Base-by-base conservation (phyloP, 2,797 vertebrate genomes). In the Acestrorhynchus altus region DNA sequence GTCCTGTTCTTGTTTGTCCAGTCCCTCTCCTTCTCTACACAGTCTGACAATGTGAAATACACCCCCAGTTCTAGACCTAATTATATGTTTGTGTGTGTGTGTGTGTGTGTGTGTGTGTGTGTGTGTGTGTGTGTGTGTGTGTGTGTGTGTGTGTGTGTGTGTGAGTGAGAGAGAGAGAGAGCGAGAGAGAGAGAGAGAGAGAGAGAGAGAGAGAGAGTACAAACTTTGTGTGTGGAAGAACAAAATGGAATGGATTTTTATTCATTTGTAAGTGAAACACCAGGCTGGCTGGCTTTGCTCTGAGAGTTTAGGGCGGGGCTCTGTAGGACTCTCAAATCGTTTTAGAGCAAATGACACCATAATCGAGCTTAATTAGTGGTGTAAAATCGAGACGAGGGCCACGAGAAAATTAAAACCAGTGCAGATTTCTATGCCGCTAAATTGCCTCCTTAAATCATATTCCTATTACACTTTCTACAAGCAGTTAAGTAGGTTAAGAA, bases 281-380 rank as follows among this genome's bases (percentile, higher is more conserved):
- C 31, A 35, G 76, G 79, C n/a, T n/a, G n/a, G n/a, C n/a, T n/a
- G 77, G 72, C 89, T 91, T 80, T 31, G 46, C 16, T 64, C 16
- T 28, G 22, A 11, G 44, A 69, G 28, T 69, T 10, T 1, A 64
- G 44, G 73, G 59, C 39, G 49, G 73, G 40, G 60, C 92, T 92
- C 81, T 88, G 28, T 85, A 83, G 87, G 90, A 82, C 71, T 89
- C 86, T 87, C 65, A 76, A 84, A 89, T 89, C 2, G 84, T 91
- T 93, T 90, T 77, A 83, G 77, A 92, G 87, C 87, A 93, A 93
- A 91, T 94, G 93, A 88, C 86, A 88, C 83, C 87, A 90, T 94
- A 95, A 94, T 93, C 90, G 90, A 51, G 83, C 82, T 86, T 92
- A 94, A 95, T 96, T 95, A 95, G 86, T 90, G 91, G 87, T 90